phyloP scores from a whole-genome alignment of 2,113 vertebrate species.

The Lepidothrix coronata region DNA sequence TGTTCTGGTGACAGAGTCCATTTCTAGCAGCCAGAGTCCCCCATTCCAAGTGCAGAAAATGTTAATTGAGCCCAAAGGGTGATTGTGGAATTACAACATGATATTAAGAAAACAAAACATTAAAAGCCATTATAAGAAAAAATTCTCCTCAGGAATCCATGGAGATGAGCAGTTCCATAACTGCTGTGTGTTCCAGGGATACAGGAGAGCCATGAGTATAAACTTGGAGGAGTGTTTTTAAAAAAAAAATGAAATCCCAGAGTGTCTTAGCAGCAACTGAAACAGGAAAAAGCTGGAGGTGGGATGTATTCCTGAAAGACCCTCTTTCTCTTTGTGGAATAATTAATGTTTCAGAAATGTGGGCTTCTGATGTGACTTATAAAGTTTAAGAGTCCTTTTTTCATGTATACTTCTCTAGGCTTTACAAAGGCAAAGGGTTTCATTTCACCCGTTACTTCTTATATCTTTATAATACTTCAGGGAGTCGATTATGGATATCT shows the following conservation, averaged over 20 bases:
- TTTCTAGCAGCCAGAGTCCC: not conserved
- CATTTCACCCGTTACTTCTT: not conserved
- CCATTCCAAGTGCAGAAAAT: not conserved
- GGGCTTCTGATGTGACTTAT: not conserved
- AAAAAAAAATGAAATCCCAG: not conserved
- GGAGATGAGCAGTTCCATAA: not conserved
- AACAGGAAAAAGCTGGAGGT: not conserved
- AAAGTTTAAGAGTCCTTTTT: not conserved
- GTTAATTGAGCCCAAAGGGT: not conserved
- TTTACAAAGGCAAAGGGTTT: not conserved
- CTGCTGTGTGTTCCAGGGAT: not conserved
- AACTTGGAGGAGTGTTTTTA: not conserved
- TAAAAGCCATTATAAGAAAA: not conserved
- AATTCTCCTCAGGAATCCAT: not conserved
- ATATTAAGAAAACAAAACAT: not conserved
- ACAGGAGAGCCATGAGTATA: not conserved
- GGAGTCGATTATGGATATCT: not conserved
- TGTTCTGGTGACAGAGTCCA: not conserved
- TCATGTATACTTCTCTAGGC: not conserved
- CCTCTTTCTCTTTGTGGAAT: not conserved
- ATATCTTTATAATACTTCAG: not conserved
- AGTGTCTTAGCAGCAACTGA: not conserved
- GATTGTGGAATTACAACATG: not conserved
- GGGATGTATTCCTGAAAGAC: not conserved
- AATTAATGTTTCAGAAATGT: not conserved